Evolutionary conservation across 2,797 vertebrate genomes (phyloP), one percentile per base, ranked within the genome.

Genomic region (Dipus sagitta): DNA sequence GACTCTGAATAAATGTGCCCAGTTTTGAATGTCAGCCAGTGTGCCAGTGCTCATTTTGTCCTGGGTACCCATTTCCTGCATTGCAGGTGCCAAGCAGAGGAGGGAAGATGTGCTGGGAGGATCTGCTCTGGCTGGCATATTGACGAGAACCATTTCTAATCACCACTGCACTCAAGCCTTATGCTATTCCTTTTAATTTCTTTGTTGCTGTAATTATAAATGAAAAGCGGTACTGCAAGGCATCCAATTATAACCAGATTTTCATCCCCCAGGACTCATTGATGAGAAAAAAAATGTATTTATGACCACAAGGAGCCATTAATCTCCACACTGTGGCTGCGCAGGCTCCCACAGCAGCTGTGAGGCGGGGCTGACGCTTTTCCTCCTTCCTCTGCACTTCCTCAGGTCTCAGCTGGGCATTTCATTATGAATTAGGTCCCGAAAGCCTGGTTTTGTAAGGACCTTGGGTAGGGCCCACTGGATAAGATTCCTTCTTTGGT

Each of bases 211-310:
- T 92, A 91, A 96, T 92, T 92, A 88, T 94, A 97, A 96, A 94
- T 96, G 93, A 96, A 93, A 95, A 93, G 90, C 80, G 84, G 75
- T 96, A 95, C 91, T 92, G 90, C 90, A 96, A 64, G 74, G 89
- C 52, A 92, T 94, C 84, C 84, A 87, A 90, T 97, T 97, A 95
- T 92, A 96, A 95, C 67, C 86, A 89, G 83, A 95, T 94, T 95
- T 42, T 78, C 60, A 74, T 90, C 88, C 70, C 65, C 65, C 54
- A 88, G 94, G 93, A 77, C 84, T 94, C 95, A 94, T 28, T 13
- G 32, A 93, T 71, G 83, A 91, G 83, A 75, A 89, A 95, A 91
- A 96, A 84, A 65, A 32, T 6, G 9, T 88, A 94, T 95, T 96
- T 93, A 93, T 68, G 47, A 86, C 86, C 88, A 47, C 6, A 30